Percentiles rank a stretch among this genome's conserved stretches.
phyloP scores from a whole-genome alignment of 2,113 vertebrate species.

The Seriola rivoliana region DNA sequence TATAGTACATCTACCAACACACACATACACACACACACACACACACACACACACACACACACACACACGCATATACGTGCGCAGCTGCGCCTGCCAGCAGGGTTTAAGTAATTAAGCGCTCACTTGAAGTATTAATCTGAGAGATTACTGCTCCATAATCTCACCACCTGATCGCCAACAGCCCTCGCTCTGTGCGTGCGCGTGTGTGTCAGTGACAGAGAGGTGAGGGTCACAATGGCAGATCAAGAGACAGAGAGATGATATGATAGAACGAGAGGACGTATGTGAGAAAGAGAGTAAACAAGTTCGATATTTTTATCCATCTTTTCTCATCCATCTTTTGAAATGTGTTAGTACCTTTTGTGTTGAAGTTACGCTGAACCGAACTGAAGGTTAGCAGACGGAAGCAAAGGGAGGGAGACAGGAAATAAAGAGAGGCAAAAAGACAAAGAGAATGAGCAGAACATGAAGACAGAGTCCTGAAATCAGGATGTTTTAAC shows the following conservation, averaged over 20 bases:
- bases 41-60: neutral
- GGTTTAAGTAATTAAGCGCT: constrained; percentile 74
- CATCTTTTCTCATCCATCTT: too few species aligned
- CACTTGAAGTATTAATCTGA: constrained; percentile 77
- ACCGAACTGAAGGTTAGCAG: too few species aligned
- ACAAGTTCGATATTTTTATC: neutral
- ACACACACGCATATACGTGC: constrained; percentile 17
- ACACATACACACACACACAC: constrained; percentile 5
- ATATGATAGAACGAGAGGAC: constrained; percentile 1
- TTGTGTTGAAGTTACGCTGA: too few species aligned
- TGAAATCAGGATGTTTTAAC: too few species aligned
- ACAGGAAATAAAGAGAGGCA: too few species aligned
- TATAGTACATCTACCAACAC: neutral
- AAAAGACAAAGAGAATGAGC: too few species aligned
- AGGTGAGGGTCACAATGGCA: neutral
- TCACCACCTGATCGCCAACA: constrained; percentile 48
- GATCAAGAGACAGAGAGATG: constrained; percentile 13
- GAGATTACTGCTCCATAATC: constrained; percentile 72
- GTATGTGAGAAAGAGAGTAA: neutral
- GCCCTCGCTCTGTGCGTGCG: neutral
- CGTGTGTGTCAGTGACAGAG: neutral
- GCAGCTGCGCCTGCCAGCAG: constrained; percentile 50
- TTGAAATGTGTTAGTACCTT: too few species aligned
- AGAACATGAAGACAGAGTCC: too few species aligned
- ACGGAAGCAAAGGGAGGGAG: too few species aligned